phyloP scores from a whole-genome alignment of 2,888 invertebrate genomes.

The Linnaemya vulpina region DNA sequence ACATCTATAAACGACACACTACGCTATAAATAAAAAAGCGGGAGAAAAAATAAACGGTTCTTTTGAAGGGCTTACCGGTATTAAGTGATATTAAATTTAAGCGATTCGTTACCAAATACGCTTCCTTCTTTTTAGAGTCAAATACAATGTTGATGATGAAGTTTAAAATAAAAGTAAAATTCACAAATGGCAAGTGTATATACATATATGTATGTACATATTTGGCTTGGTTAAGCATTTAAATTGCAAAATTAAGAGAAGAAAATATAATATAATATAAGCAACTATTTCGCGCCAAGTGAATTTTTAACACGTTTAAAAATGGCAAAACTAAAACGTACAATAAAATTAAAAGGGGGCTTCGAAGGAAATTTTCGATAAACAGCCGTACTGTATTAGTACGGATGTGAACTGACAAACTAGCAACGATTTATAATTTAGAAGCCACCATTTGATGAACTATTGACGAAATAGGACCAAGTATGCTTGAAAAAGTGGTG shows the following conservation, averaged over 20 bases:
- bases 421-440: too few species aligned
- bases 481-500: too few species aligned
- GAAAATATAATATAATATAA: slow-evolving; percentile 19
- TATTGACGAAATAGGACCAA: too few species aligned
- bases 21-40: slow-evolving; percentile 5
- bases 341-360: not conserved
- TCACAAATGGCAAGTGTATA: not conserved
- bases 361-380: not conserved
- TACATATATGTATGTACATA: not conserved
- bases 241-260: slow-evolving; percentile 51
- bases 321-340: not conserved
- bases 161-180: slow-evolving; percentile 37
- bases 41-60: slow-evolving; percentile 12
- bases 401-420: too few species aligned
- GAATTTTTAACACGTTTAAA: slow-evolving; percentile 39
- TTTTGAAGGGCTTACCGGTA: slow-evolving; percentile 53
- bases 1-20: slow-evolving; percentile 14
- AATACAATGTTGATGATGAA: slow-evolving; percentile 13
- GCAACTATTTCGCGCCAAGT: slow-evolving; percentile 43
- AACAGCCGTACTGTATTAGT: not conserved
- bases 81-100: slow-evolving; percentile 62
- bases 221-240: slow-evolving; percentile 53
- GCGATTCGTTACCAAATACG: slow-evolving; percentile 25
- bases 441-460: too few species aligned
- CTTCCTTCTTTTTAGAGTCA: slow-evolving; percentile 22